These are phyloP conservation scores for Thamnaconus septentrionalis DNA, from an alignment of 2,113 vertebrate genomes.

Conservation along the genomic window DNA sequence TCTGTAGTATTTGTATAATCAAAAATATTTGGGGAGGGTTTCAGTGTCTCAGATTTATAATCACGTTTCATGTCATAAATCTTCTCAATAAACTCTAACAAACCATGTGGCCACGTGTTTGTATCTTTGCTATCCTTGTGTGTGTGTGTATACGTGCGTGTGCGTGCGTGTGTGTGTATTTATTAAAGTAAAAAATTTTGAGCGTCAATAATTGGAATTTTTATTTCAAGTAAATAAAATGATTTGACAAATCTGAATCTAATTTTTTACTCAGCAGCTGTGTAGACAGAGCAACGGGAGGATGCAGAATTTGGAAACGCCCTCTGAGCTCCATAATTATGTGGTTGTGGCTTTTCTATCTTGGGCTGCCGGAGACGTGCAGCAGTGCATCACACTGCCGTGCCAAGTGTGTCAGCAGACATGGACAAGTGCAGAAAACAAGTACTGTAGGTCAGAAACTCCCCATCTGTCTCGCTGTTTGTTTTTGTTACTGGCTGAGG, in stretches of 20 bases:
- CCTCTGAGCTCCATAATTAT: slow-evolving; percentile 67
- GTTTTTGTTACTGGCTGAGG: no score
- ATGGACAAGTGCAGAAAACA: slow-evolving; percentile 38
- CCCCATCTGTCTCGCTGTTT: no score
- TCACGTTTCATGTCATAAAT: slow-evolving; percentile 15
- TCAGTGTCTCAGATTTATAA: slow-evolving; percentile 1
- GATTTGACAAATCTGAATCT: background rate
- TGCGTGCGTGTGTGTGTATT: background rate
- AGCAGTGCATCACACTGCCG: background rate
- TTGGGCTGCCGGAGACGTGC: slow-evolving; percentile 32
- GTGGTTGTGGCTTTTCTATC: slow-evolving; percentile 71
- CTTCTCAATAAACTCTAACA: slow-evolving; percentile 21
- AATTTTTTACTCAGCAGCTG: no score
- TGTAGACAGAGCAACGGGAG: background rate
- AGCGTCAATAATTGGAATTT: no score
- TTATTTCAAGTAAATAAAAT: slow-evolving; percentile 4
- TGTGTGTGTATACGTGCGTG: no score
- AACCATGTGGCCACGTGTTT: background rate
- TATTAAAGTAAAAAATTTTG: no score
- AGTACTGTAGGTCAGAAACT: background rate
- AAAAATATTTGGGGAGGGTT: background rate
- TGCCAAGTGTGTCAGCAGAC: slow-evolving; percentile 8
- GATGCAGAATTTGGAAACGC: slow-evolving; percentile 55
- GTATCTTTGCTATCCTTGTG: background rate
- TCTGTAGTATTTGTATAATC: no score